phyloP scores from a whole-genome alignment of 2,888 invertebrate genomes.

The Syrista parreyssii region DNA sequence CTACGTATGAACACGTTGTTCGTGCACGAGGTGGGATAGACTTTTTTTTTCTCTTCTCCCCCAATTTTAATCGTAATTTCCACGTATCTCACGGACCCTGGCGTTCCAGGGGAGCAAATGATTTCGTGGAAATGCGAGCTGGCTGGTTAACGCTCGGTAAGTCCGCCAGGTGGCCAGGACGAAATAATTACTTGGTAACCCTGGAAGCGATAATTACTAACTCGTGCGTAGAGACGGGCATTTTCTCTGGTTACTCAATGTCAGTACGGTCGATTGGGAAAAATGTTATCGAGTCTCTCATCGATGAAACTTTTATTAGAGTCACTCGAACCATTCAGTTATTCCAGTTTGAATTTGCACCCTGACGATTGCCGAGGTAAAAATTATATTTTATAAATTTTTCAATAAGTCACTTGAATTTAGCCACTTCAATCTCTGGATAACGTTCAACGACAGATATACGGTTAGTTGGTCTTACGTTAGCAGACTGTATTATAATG shows the following conservation, averaged over 20 bases:
- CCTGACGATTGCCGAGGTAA: background rate
- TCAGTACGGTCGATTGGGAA: background rate
- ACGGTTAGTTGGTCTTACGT: no score
- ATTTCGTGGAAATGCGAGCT: background rate
- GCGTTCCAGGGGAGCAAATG: background rate
- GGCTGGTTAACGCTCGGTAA: background rate
- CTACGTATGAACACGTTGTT: background rate
- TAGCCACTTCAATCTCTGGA: no score
- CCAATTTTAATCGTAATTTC: background rate
- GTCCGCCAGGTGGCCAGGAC: constrained; percentile 1
- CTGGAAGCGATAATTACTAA: background rate
- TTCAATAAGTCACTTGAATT: no score
- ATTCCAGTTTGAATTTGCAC: background rate
- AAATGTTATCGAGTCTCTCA: background rate
- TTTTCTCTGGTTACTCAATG: background rate
- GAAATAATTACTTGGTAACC: constrained; percentile 4
- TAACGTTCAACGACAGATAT: no score
- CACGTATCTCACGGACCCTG: background rate
- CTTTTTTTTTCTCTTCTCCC: background rate
- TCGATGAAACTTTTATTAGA: background rate
- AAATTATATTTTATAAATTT: background rate
- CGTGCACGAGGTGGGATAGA: background rate
- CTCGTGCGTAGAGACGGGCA: background rate
- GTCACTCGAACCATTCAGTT: background rate
- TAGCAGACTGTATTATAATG: no score